These are phyloP conservation scores for Ageneiosus marmoratus DNA, from an alignment of 2,113 vertebrate genomes.

Conservation along the genomic window DNA sequence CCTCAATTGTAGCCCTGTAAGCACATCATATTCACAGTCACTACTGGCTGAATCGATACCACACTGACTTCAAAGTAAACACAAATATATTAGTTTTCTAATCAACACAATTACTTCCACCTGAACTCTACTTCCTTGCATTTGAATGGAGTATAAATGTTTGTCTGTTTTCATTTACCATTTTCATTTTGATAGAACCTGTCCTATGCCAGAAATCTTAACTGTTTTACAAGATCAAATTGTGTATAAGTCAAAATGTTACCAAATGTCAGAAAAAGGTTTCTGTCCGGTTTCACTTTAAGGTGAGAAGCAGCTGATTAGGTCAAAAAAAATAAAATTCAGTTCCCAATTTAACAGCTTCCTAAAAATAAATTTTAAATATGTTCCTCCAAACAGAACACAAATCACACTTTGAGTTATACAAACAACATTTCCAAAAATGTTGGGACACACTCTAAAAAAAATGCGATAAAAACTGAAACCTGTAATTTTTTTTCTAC, in stretches of 20 bases:
- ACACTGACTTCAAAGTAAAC: not conserved
- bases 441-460: too few species aligned
- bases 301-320: not conserved
- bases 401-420: too few species aligned
- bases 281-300: not conserved
- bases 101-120: not conserved
- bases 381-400: too few species aligned
- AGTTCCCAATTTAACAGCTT: not conserved
- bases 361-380: not conserved
- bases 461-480: too few species aligned
- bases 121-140: not conserved
- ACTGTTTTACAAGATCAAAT: not conserved
- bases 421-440: too few species aligned
- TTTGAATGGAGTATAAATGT: constrained; percentile 7
- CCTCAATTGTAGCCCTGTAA: constrained; percentile 90
- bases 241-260: too few species aligned
- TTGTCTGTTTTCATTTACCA: too few species aligned
- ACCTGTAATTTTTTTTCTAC: too few species aligned
- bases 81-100: not conserved
- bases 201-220: not conserved
- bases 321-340: too few species aligned
- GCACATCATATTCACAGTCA: not conserved
- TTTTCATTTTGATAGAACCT: too few species aligned
- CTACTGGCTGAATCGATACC: not conserved
- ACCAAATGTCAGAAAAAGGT: not conserved